phyloP scores from a whole-genome alignment of 2,113 vertebrate genomes.

The Canis aureus region DNA sequence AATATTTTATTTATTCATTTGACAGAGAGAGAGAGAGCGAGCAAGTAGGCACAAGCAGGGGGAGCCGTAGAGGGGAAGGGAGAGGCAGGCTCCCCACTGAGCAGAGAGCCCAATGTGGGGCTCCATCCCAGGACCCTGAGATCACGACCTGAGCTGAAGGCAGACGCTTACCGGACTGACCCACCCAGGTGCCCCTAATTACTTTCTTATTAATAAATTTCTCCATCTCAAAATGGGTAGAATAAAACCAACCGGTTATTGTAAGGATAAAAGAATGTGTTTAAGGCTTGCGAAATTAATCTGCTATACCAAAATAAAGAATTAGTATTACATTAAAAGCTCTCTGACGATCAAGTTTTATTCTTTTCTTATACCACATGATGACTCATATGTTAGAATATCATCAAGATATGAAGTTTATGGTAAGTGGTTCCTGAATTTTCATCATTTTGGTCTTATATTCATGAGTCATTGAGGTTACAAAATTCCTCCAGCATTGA shows the following conservation, averaged over 20 bases:
- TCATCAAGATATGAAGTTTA: background rate
- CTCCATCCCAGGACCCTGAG: too few species aligned
- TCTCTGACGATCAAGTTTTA: background rate
- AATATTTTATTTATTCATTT: too few species aligned
- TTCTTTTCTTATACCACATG: background rate
- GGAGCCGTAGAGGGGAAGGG: too few species aligned
- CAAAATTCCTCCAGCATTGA: background rate
- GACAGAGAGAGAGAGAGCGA: too few species aligned
- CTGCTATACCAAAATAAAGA: background rate
- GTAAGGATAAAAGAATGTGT: background rate
- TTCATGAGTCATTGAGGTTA: background rate
- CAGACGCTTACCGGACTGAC: too few species aligned
- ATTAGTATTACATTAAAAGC: background rate
- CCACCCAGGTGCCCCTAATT: background rate
- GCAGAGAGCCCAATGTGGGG: too few species aligned
- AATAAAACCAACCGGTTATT: constrained; percentile 28
- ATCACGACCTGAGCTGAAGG: too few species aligned
- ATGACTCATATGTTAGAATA: background rate
- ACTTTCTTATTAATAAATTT: background rate
- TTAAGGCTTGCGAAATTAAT: constrained; percentile 7
- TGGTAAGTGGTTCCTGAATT: background rate
- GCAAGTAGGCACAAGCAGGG: too few species aligned
- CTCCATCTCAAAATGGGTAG: background rate
- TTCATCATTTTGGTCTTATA: too few species aligned
- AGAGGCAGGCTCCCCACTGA: too few species aligned